Evolutionary conservation across 2,888 invertebrate species (phyloP), one percentile per base, ranked within the genome.

Genomic region (Lamproptera curius): DNA sequence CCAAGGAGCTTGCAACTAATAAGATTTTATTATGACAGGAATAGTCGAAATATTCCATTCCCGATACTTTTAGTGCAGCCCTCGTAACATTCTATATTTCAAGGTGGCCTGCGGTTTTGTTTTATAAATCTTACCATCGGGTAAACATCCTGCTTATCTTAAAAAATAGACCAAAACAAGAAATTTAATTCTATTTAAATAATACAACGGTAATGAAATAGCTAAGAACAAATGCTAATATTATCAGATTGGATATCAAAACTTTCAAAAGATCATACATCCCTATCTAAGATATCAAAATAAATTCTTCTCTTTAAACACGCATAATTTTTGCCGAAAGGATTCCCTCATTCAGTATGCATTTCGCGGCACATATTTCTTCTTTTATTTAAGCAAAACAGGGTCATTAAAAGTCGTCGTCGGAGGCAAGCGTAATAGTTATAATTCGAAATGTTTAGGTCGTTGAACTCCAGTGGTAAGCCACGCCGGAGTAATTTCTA

Each of bases 321-420:
- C 17, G 28, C 28, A 39, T 36, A 43, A 13, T 36, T 14, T 15
- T 9, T 35, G 34, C 14, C 31, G 31, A 50, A 50, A 33, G 35
- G 33, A 46, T 39, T 40, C 42, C 47, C 23, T 16, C 16, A 42
- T 47, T 42, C 38, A 8, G 42, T 47, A 47, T 33, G 42, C 47
- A 47, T 42, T 23, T 8, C 53, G 55, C 61, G 38, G 16, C 42
- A n/a, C n/a, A 16, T 47, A 42, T 40, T 20, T 47, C 42, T 70
- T 62, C 65, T 70, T 70, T 70, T 69, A 69, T 69, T 70, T 63
- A 63, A 57, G 55, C 41, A 59, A 73, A 75, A 77, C 68, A 70
- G 62, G 76, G 79, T 70, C 72, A 71, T 69, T 71, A 63, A 65
- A 63, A 16, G 37, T 42, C 42, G 15, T 23, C 37, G 33, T 23